Evolutionary conservation across 2,113 vertebrate species (phyloP).

Genomic region (Mormoops blainvillei): DNA sequence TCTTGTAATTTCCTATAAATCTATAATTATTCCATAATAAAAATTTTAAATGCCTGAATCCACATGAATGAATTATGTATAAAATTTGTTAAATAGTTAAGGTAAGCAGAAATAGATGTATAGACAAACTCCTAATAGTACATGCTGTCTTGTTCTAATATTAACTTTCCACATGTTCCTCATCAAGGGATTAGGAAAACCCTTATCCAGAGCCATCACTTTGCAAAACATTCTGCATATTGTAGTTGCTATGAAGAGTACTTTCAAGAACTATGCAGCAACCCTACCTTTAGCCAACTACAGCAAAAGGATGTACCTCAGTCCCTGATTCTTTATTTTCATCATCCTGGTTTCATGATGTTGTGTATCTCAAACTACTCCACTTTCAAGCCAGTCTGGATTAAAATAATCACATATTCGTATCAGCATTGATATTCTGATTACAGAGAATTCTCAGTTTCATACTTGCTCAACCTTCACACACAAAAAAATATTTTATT

Average conservation of each 20-base stretch:
- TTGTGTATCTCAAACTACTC: not conserved
- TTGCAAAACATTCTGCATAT: not conserved
- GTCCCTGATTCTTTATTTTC: not conserved
- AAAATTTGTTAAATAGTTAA: not conserved
- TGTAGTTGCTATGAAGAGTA: not conserved
- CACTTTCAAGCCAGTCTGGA: not conserved
- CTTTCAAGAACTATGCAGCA: not conserved
- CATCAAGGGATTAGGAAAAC: not conserved
- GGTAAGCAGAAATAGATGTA: not conserved
- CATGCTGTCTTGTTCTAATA: not conserved
- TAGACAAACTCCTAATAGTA: not conserved
- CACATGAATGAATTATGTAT: not conserved
- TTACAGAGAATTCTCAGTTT: not conserved
- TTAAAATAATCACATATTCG: not conserved
- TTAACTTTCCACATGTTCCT: not conserved
- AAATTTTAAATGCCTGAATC: not conserved
- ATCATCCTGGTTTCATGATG: not conserved
- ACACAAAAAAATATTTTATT: not conserved
- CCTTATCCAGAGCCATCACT: rapidly evolving
- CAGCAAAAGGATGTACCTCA: not conserved
- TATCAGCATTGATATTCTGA: not conserved
- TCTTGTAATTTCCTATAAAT: not conserved
- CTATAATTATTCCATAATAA: not conserved
- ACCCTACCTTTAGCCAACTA: not conserved
- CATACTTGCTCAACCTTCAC: not conserved